These are phyloP conservation scores for Gambelia wislizenii DNA, from an alignment of 2,797 vertebrate genomes.

Conservation along the genomic window DNA sequence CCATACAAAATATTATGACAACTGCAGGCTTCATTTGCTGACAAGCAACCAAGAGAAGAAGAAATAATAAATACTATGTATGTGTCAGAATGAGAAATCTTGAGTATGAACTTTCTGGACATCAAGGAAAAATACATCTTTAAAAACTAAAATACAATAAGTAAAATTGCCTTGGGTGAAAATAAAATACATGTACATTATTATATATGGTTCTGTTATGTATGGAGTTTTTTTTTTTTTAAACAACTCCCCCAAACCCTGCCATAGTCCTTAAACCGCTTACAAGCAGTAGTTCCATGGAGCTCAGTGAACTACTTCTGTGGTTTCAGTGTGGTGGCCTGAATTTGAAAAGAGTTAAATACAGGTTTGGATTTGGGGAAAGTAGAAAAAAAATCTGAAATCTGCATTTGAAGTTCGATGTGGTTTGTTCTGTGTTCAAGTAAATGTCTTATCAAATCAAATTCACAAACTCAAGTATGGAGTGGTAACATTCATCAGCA, in stretches of 20 bases:
- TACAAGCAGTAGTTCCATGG: constrained; percentile 14
- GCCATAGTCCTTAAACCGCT: neutral
- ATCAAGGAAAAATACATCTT: neutral
- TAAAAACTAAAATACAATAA: neutral
- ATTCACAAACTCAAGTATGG: constrained; percentile 39
- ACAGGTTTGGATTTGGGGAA: constrained; percentile 24
- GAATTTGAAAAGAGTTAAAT: constrained; percentile 42
- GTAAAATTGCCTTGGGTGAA: neutral
- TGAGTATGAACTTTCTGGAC: neutral
- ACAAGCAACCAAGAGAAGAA: neutral
- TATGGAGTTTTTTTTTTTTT: neutral
- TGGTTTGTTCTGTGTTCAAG: constrained; percentile 35
- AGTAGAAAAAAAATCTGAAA: neutral
- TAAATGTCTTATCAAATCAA: constrained; percentile 49
- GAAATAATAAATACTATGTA: neutral
- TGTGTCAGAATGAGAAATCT: neutral
- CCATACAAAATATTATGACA: neutral
- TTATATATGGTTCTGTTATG: neutral
- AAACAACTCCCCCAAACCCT: neutral
- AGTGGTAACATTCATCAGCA: constrained; percentile 25
- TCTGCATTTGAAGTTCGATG: constrained; percentile 23
- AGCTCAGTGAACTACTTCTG: neutral
- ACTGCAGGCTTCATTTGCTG: constrained; percentile 10
- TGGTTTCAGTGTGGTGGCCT: constrained; percentile 33
- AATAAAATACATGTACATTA: neutral